Base-by-base conservation (phyloP, 2,113 vertebrate species). In the Zootoca vivipara region DNA sequence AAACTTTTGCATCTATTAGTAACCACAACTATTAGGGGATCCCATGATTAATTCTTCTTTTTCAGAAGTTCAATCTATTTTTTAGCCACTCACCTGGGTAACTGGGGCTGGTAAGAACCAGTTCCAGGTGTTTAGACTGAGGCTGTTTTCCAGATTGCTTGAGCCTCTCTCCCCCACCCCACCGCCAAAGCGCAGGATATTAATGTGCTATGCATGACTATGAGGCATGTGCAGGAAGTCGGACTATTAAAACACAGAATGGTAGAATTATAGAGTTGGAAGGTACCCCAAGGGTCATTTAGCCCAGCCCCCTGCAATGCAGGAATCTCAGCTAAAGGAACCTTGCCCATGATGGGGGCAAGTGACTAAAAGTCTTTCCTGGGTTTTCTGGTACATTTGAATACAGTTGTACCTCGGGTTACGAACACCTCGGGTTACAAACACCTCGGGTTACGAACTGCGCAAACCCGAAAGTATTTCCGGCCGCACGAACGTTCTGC, bases 311-410 rank as follows among this genome's bases (percentile, higher is more conserved):
- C 38, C 38, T 38, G 38, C 38, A 38, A 38, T 38, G 38, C 38
- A 38, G 38, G 38, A n/a, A n/a, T n/a, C n/a, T n/a, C n/a, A n/a
- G n/a, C n/a, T n/a, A n/a, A n/a, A 38, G 38, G 38, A 38, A 38
- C 3, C 38, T 38, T 38, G 38, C 38, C 38, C 3, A 3, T 38
- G 38, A 3, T 38, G 38, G 38, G 38, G 46, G 46, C 46, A 52
- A 52, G 46, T 52, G 46, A 12, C 46, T 62, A n/a, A n/a, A 62
- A 89, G 73, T 82, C 62, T 85, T 85, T 91, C 91, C 85, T 78
- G 85, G 89, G 72, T 1, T 0, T 75, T 89, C 86, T 90, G 65
- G 42, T 46, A 64, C 26, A 12, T 58, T 62, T 82, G 35, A 87
- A 75, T 62, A 46, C n/a, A n/a, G n/a, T n/a, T n/a, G n/a, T n/a